Base-by-base conservation (phyloP, 2,797 vertebrate genomes). In the Liparis tanakae region DNA sequence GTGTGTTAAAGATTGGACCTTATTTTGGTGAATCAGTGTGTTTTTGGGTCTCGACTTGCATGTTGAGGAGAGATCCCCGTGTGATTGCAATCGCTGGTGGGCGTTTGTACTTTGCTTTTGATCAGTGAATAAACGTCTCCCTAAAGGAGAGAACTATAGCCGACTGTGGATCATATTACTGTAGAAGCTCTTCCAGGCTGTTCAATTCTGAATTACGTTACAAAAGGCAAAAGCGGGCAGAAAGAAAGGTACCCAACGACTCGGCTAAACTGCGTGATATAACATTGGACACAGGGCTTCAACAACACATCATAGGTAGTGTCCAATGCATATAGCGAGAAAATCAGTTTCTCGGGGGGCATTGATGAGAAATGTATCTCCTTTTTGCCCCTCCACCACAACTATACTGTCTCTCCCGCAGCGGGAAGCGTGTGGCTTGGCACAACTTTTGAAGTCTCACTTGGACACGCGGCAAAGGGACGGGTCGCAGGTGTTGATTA, bases 401-500 rank as follows among this genome's bases (percentile, higher is more conserved):
- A 72, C 73, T 80, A 71, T 30, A 4, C 76, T 80, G 80, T 78
- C 82, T 86, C 63, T 3, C 80, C 46, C 87, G 2, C 84, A 72
- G 82, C 54, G 3, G 85, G 79, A 82, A 87, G 82, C 63, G 48
- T 74, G 89, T 87, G 84, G 88, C 86, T 93, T 93, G 92, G 92
- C 92, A 88, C 70, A 79, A 91, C 84, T 91, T 91, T 89, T 92
- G 90, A 93, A 91, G 92, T 94, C 93, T 93, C 92, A 91, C 91
- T 91, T 92, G 91, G 89, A 90, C 90, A 87, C 72, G 51, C 78
- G 65, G 92, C 85, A 85, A 87, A 88, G 84, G 87, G 87, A 87
- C 87, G 87, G 88, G 88, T 86, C 91, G 91, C 91, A 94, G 93
- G 93, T 93, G 94, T 94, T 94, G 93, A 94, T 94, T 93, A 93